These are phyloP conservation scores for Cephus pygmeus DNA, from an alignment of 2,888 invertebrate genomes.

Conservation along the genomic window DNA sequence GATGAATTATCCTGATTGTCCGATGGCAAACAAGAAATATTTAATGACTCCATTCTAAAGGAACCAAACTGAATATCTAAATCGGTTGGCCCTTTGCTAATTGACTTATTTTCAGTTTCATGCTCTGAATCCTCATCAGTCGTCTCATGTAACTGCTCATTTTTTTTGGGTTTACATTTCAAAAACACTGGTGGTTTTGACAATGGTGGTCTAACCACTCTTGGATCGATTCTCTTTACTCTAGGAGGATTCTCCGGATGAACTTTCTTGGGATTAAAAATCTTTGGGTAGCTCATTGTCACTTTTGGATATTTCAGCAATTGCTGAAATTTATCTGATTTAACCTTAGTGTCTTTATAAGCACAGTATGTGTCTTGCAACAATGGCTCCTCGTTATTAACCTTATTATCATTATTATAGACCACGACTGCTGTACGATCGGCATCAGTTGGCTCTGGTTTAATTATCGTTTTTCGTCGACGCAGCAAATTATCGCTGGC, in stretches of 20 bases:
- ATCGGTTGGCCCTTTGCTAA: conserved; percentile 42
- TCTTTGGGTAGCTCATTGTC: conserved; percentile 46
- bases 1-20: conserved; percentile 21
- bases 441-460: conserved; percentile 1
- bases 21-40: conserved; percentile 36
- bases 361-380: neutral
- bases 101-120: conserved; percentile 9
- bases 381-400: neutral
- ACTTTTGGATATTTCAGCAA: conserved; percentile 54
- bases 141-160: conserved; percentile 19
- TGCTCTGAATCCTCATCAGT: neutral
- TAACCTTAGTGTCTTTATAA: neutral
- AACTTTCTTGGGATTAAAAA: conserved; percentile 30
- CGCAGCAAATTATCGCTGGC: conserved; percentile 48
- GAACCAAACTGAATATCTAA: conserved; percentile 57
- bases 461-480: conserved; percentile 45
- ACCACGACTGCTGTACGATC: conserved; percentile 5
- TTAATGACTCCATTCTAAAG: conserved; percentile 43
- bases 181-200: conserved; percentile 50
- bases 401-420: neutral
- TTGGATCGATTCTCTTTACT: conserved; percentile 36
- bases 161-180: conserved; percentile 49
- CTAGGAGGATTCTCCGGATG: conserved; percentile 21
- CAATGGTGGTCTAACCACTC: conserved; percentile 43
- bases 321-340: conserved; percentile 33